Evolutionary conservation across 1,140 invertebrate species (phyloP), one percentile per base, ranked within the genome.

Genomic region (Drosophila sucinea): DNA sequence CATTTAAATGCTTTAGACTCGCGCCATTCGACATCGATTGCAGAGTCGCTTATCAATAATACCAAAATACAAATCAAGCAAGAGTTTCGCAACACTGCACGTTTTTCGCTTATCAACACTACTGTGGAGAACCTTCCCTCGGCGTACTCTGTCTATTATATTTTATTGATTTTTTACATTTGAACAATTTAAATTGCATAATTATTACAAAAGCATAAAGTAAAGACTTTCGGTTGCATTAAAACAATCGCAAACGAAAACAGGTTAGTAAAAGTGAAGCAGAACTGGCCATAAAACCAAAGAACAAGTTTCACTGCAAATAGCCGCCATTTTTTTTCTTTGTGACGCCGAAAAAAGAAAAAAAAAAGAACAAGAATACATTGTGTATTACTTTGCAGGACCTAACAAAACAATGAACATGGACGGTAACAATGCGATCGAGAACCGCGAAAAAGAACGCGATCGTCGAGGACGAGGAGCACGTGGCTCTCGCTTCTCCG

Each of bases 401-500:
- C 7, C 56, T 38, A n/a, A n/a, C 2, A 33, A 11, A 58, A 57
- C 33, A 8, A 90, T 87, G 77, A 90, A 84, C 25, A 89, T 89
- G 85, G 85, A 89, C 30, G 61, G 67, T 1, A 77, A 73, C 68
- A 79, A 78, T 67, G 11, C 81, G 5, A 81, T 81, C 23, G 89
- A 91, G 7, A 91, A 94, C 57, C 92, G 94, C 25, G 94, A 94
- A 57, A 93, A 94, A 60, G 94, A 94, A 57, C 93, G 94, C 0
- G 94, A 95, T 69, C 93, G 94, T 4, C 93, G 93, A 29, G 92
- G 94, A 3, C 91, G 94, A 27, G 93, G 93, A 0, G 94, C 94
- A 25, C 90, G 94, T 51, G 93, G 93, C 32, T 93, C 91, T 27
- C 93, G 94, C n/a, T 93, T 94, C 64, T 94, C 94, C 55, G 94